A percentile compares a stretch with the other conserved stretches of the same genome.
Conservation (phyloP, 2,797 vertebrate species). For the Amniataba percoides region DNA sequence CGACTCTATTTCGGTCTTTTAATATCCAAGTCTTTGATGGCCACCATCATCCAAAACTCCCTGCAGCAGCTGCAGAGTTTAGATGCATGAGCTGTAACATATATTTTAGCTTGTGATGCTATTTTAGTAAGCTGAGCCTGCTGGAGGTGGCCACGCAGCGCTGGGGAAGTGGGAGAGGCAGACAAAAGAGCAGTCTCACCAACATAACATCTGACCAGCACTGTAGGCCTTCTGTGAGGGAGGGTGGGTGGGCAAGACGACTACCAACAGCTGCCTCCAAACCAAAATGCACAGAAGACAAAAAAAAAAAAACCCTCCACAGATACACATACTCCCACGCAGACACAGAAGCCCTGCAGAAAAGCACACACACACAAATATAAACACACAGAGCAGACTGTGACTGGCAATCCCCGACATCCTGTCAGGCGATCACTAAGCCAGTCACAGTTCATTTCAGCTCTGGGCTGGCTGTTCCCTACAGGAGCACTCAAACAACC, state of each 20-base stretch:
- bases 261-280: slow-evolving; percentile 84
- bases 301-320: slow-evolving; percentile 33
- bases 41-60: background rate
- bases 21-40: background rate
- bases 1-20: background rate
- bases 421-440: slow-evolving; percentile 72
- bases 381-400: slow-evolving; percentile 54
- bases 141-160: slow-evolving; percentile 37
- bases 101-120: slow-evolving; percentile 18
- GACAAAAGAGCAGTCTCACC: slow-evolving; percentile 77
- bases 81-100: slow-evolving; percentile 13
- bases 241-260: slow-evolving; percentile 73
- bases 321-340: slow-evolving; percentile 56
- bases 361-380: slow-evolving; percentile 32
- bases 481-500: slow-evolving; percentile 20
- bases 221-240: slow-evolving; percentile 82
- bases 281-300: slow-evolving; percentile 59
- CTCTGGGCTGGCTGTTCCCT: slow-evolving; percentile 35
- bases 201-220: slow-evolving; percentile 71
- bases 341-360: slow-evolving; percentile 66
- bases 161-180: slow-evolving; percentile 38
- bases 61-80: slow-evolving; percentile 1
- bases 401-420: slow-evolving; percentile 70
- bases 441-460: slow-evolving; percentile 56
- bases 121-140: slow-evolving; percentile 32